phyloP scores from a whole-genome alignment of 1,140 invertebrate genomes.

The Diorhabda sublineata region DNA sequence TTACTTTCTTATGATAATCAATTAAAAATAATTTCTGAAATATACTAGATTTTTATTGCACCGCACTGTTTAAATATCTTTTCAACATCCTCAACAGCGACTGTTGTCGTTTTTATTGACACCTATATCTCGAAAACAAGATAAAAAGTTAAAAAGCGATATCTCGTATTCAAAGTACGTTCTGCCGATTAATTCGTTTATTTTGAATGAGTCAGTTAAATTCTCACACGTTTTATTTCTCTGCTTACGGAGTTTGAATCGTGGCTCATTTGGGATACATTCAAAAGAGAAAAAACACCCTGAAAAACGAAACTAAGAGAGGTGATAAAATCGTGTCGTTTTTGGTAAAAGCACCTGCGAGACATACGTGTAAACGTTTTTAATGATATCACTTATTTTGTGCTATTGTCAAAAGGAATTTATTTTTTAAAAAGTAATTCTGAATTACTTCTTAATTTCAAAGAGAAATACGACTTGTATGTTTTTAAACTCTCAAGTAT shows the following conservation, averaged over 20 bases:
- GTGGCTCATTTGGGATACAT: constrained; percentile 1
- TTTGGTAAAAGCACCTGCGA: neutral
- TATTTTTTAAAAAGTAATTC: no score
- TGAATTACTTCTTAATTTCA: no score
- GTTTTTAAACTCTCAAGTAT: no score
- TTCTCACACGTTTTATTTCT: neutral
- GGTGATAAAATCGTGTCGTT: neutral
- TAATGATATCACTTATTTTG: neutral
- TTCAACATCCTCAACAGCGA: neutral
- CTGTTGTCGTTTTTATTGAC: constrained; percentile 2
- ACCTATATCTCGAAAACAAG: neutral
- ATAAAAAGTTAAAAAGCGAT: constrained; percentile 3
- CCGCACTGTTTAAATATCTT: neutral
- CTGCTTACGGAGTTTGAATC: constrained; percentile 1
- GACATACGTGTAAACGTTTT: neutral
- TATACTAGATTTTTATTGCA: no score
- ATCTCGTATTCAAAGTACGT: constrained; percentile 2
- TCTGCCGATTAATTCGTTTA: constrained; percentile 1
- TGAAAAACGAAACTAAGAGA: neutral
- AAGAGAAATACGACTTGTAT: no score
- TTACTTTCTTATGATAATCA: no score
- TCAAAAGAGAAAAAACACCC: neutral
- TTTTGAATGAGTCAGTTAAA: neutral
- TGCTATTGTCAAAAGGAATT: neutral
- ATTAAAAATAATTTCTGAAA: no score